Percentiles rank a stretch among this genome's conserved stretches.
phyloP scores from a whole-genome alignment of 30 jellyfish, hydroid and myxozoan genomes.

The Aurelia aurita region DNA sequence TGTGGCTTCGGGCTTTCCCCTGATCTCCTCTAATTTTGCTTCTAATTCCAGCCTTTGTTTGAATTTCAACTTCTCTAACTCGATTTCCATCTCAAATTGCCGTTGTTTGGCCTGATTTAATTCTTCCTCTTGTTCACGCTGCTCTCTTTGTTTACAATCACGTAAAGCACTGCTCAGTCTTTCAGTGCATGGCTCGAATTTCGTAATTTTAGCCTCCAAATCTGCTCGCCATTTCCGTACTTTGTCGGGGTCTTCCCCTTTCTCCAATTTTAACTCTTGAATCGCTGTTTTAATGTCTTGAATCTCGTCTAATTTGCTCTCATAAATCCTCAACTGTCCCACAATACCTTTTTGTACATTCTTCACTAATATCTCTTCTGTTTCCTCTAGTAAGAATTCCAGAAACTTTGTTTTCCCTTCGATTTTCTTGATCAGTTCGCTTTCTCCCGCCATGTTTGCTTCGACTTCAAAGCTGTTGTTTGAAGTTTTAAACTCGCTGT shows the following conservation, averaged over 20 bases:
- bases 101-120: conserved; percentile 2
- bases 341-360: not conserved
- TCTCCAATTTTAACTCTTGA: conserved; percentile 27
- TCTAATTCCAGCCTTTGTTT: conserved; percentile 3
- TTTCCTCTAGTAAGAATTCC: not conserved
- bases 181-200: no score
- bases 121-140: not conserved
- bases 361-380: not conserved
- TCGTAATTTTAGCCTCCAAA: not conserved
- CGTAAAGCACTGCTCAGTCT: not conserved
- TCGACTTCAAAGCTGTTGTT: not conserved
- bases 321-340: not conserved
- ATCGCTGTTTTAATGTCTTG: conserved; percentile 19
- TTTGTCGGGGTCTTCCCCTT: conserved; percentile 21
- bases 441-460: not conserved
- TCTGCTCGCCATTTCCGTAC: conserved; percentile 1
- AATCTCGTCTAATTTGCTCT: conserved; percentile 19
- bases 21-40: not conserved
- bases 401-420: not conserved
- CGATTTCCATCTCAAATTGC: conserved; percentile 14
- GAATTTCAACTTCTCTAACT: not conserved
- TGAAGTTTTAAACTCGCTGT: not conserved
- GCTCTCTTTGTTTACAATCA: not conserved
- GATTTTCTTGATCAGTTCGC: not conserved
- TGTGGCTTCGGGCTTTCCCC: conserved; percentile 3